Conservation (phyloP, 23 tunicate species). For the Diplosoma virens region DNA sequence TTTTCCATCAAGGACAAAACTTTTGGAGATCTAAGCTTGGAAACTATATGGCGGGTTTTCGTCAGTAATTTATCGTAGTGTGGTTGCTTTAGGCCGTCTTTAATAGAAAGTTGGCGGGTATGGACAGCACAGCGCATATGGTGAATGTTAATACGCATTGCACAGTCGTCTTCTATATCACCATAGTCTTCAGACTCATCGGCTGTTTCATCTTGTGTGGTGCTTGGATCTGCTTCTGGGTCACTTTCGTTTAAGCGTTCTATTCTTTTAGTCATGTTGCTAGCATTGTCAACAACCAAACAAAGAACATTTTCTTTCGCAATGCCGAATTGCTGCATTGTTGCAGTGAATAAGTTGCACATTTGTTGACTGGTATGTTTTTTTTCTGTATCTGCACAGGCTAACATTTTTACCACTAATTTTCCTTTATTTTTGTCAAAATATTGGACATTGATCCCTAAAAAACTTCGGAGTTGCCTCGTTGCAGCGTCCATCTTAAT, state of each 20-base stretch:
- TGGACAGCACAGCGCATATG: too few species aligned
- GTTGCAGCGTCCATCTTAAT: conserved; percentile 6
- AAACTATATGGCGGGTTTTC: conserved; percentile 4
- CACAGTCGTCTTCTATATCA: background rate
- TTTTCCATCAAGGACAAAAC: conserved; percentile 12
- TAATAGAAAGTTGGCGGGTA: too few species aligned
- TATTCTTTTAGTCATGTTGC: conserved; percentile 10
- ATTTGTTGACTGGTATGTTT: background rate
- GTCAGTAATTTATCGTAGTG: background rate
- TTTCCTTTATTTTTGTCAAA: background rate
- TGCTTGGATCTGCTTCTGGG: background rate
- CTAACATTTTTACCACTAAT: conserved; percentile 1
- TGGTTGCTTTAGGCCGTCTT: background rate
- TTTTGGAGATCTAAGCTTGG: conserved; percentile 14
- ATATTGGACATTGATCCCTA: conserved; percentile 9
- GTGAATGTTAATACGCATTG: too few species aligned
- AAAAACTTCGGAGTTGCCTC: conserved; percentile 10
- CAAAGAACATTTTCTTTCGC: background rate
- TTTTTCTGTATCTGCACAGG: conserved; percentile 10
- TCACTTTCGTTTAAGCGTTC: conserved; percentile 12
- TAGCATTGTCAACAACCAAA: conserved; percentile 15
- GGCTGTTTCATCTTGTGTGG: background rate
- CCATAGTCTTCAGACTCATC: background rate
- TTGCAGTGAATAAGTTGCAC: background rate
- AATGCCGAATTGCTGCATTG: background rate